These are phyloP conservation scores for Beris chalybata DNA, from an alignment of 2,888 invertebrate genomes.

Conservation along the genomic window DNA sequence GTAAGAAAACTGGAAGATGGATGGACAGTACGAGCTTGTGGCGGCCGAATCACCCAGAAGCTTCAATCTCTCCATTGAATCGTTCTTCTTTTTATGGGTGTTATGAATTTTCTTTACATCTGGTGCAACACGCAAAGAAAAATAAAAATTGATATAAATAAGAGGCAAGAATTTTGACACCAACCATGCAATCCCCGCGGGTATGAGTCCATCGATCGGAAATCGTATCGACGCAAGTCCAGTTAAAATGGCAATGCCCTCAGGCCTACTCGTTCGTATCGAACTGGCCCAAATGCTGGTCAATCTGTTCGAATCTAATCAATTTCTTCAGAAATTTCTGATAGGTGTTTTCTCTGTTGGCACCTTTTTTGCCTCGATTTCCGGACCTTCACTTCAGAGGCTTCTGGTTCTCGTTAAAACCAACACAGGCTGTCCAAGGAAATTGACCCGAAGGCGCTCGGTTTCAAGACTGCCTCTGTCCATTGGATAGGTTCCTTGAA, in stretches of 20 bases:
- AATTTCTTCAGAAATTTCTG: background rate
- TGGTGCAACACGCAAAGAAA: slow-evolving; percentile 10
- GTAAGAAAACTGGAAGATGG: slow-evolving; percentile 2
- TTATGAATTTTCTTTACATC: slow-evolving; percentile 18
- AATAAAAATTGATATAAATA: background rate
- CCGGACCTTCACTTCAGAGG: no score
- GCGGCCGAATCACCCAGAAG: slow-evolving; percentile 5
- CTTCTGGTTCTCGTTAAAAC: no score
- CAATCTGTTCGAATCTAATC: no score
- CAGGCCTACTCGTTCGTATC: background rate
- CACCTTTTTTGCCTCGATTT: no score
- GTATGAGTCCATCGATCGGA: slow-evolving; percentile 11
- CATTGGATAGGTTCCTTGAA: no score
- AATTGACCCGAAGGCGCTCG: no score
- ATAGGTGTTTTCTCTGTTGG: background rate
- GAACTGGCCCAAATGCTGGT: slow-evolving; percentile 6
- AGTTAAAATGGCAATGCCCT: slow-evolving; percentile 19
- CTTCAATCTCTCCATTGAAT: no score
- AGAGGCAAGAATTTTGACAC: slow-evolving; percentile 17
- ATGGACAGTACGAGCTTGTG: background rate
- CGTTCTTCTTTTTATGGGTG: background rate
- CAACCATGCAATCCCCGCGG: slow-evolving; percentile 4
- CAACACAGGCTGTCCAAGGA: no score
- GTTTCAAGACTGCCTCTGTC: no score
- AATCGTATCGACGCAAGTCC: slow-evolving; percentile 16